A percentile compares a stretch with the other conserved stretches of the same genome.
phyloP scores from a whole-genome alignment of 2,888 invertebrate genomes.

The Yponomeuta malinellus region DNA sequence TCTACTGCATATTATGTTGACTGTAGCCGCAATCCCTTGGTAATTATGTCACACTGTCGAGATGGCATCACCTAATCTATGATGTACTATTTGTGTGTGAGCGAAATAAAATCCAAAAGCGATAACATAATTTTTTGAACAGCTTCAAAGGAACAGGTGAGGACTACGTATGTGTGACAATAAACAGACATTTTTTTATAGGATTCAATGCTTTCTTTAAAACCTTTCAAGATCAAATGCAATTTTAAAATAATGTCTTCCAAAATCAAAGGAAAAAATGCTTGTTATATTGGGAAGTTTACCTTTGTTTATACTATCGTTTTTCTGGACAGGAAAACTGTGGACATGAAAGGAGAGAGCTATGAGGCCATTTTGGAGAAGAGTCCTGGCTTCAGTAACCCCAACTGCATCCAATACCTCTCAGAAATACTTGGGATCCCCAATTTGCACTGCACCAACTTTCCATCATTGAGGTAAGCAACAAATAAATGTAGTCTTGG shows the following conservation, averaged over 20 bases:
- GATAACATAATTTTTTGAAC: conserved; percentile 74
- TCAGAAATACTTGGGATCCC: conserved; percentile 84
- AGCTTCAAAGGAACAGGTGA: conserved; percentile 73
- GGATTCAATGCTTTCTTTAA: conserved; percentile 27
- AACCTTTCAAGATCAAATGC: conserved; percentile 6
- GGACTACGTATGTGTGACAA: conserved; percentile 68
- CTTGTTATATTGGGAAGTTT: neutral
- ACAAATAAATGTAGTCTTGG: neutral
- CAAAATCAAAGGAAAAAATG: conserved; percentile 4
- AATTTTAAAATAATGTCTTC: conserved; percentile 7
- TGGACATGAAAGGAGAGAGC: conserved; percentile 85
- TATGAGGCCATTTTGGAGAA: conserved; percentile 89
- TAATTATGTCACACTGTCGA: conserved; percentile 69
- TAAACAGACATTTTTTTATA: conserved; percentile 41
- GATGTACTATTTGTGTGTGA: conserved; percentile 63
- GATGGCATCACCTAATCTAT: conserved; percentile 65
- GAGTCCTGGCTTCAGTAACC: conserved; percentile 92
- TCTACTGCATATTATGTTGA: conserved; percentile 48
- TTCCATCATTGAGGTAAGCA: conserved; percentile 80
- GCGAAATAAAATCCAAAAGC: conserved; percentile 55
- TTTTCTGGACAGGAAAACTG: conserved; percentile 79
- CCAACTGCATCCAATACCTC: conserved; percentile 89
- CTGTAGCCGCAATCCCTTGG: conserved; percentile 57
- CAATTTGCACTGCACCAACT: conserved; percentile 81
- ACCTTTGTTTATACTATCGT: conserved; percentile 18